Evolutionary conservation across 2,888 invertebrate genomes (phyloP), one percentile per base, ranked within the genome.

Genomic region (Trachelus troglodyta): DNA sequence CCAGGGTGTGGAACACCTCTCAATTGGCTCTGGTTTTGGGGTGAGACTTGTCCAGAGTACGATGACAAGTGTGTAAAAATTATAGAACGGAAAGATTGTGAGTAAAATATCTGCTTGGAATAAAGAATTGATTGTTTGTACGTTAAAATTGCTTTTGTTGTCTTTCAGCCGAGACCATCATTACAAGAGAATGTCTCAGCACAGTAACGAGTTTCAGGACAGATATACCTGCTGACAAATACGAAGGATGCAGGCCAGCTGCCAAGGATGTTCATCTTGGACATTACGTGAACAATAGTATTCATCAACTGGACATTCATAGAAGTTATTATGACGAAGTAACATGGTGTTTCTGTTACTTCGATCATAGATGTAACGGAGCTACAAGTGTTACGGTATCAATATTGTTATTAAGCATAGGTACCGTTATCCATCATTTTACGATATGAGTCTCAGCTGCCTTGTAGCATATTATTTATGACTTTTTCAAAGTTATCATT

Each of bases 31-130:
- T 95, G 94, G 93, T 95, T 95, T 87, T 94, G 97, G 92, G 96
- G 97, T 12, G 95, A 95, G 87, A 94, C 95, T 4, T 98, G 98
- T 88, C 96, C 96, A 0, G 96, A 97, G 86, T 93, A 93, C 80
- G 94, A 97, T 89, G 98, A 98, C 90, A 95, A 96, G 86, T 98
- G 98, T 92, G 96, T 98, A 0, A 98, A 98, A 92, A 94, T 98
- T 15, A 95, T 96, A 79, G 98, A 98, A 90, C 93, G 94, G 78
- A 96, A 96, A 94, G 97, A 96, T 93, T 96, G 97, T 97, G 92
- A 90, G 90, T 31, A n/a, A 69, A 12, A 30, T 79, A 15, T n/a
- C 15, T 69, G 9, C 34, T n/a, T 71, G 23, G 23, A 23, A 76
- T 78, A 76, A 73, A 15, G 34, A 56, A 76, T 76, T 69, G 71